These are phyloP conservation scores for Corythoichthys intestinalis DNA, from an alignment of 2,113 vertebrate species.

Conservation along the genomic window DNA sequence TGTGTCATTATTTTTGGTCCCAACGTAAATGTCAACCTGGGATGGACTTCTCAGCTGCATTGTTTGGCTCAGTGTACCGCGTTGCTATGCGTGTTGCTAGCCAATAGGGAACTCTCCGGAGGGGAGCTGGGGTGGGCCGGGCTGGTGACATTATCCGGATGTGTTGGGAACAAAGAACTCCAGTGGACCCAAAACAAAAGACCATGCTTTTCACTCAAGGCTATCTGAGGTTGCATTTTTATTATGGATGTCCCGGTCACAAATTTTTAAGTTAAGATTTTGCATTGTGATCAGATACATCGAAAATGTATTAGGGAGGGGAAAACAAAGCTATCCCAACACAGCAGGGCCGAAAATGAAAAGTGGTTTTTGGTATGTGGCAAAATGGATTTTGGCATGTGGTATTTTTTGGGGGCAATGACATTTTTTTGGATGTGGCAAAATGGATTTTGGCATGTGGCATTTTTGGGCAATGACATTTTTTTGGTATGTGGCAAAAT, in stretches of 20 bases:
- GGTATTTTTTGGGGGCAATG: too few species aligned
- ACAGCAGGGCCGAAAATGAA: too few species aligned
- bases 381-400: too few species aligned
- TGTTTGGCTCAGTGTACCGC: constrained; percentile 29
- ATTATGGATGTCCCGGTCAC: not conserved
- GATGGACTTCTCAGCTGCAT: constrained; percentile 35
- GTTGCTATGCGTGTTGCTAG: constrained; percentile 32
- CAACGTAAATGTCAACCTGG: constrained; percentile 41
- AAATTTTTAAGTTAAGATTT: too few species aligned
- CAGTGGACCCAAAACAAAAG: constrained; percentile 23
- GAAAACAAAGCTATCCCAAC: too few species aligned
- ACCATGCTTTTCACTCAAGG: constrained; percentile 14
- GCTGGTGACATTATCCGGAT: constrained; percentile 29
- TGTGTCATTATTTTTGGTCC: constrained; percentile 21
- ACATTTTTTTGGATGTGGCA: too few species aligned
- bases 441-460: too few species aligned
- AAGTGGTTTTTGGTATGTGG: too few species aligned
- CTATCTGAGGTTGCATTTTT: constrained; percentile 5
- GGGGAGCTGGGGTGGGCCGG: not conserved
- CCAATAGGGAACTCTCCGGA: constrained; percentile 12
- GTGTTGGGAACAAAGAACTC: constrained; percentile 18
- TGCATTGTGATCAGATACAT: too few species aligned
- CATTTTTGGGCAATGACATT: too few species aligned
- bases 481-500: too few species aligned
- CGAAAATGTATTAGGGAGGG: too few species aligned